Conservation (phyloP, 1,140 invertebrate genomes). For the Ips typographus region DNA sequence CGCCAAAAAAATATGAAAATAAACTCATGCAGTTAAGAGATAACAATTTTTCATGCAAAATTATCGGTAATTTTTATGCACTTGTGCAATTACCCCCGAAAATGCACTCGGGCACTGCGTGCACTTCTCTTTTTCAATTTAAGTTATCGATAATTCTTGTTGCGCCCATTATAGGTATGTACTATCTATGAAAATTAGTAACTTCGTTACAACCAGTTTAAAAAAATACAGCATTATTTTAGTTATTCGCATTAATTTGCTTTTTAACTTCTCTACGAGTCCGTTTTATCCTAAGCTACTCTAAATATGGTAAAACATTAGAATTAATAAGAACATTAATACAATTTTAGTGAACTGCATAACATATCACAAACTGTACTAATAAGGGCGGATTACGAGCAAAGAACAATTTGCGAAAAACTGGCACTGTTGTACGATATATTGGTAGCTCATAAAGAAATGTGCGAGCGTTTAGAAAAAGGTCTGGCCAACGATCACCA, state of each 20-base stretch:
- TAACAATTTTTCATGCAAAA: too few relatives aligned
- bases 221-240: too few relatives aligned
- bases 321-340: not conserved
- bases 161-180: too few relatives aligned
- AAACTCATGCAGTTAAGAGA: too few relatives aligned
- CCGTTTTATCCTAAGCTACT: not conserved
- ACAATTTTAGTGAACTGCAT: slow-evolving; percentile 42
- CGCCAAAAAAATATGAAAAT: too few relatives aligned
- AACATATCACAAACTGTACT: slow-evolving; percentile 44
- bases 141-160: too few relatives aligned
- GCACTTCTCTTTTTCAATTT: too few relatives aligned
- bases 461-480: slow-evolving; percentile 72
- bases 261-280: not conserved
- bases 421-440: slow-evolving; percentile 65
- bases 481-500: slow-evolving; percentile 71
- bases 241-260: not conserved
- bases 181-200: too few relatives aligned
- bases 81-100: too few relatives aligned
- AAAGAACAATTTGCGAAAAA: slow-evolving; percentile 62
- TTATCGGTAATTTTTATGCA: too few relatives aligned
- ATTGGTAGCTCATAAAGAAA: slow-evolving; percentile 62
- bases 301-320: not conserved
- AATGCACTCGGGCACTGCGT: too few relatives aligned
- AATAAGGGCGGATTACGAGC: slow-evolving; percentile 47
- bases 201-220: too few relatives aligned